These are phyloP conservation scores for Lasioglossum malachurum DNA, from an alignment of 2,888 invertebrate species.

Conservation along the genomic window DNA sequence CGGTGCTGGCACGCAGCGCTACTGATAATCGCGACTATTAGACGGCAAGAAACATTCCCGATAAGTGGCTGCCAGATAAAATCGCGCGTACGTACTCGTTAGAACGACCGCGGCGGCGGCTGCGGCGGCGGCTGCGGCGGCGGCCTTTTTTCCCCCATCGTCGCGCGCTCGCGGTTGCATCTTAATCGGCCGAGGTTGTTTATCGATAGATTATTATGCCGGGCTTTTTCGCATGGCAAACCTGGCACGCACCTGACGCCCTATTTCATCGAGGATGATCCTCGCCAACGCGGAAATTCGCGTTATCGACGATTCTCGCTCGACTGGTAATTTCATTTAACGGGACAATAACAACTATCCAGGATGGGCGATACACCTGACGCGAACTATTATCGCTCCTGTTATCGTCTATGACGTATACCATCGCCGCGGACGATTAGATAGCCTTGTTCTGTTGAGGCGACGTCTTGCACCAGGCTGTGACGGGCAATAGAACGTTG, in stretches of 20 bases:
- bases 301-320: neutral
- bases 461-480: neutral
- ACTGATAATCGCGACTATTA: slow-evolving; percentile 58
- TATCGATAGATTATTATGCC: slow-evolving; percentile 35
- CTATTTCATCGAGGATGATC: neutral
- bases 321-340: slow-evolving; percentile 15
- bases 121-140: neutral
- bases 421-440: neutral
- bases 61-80: slow-evolving; percentile 53
- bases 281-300: neutral
- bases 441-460: neutral
- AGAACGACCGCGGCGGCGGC: neutral
- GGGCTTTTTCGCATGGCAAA: neutral
- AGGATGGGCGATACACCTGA: neutral
- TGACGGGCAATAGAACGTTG: neutral
- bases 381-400: neutral
- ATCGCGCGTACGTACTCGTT: slow-evolving; percentile 37
- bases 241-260: neutral
- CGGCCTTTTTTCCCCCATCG: slow-evolving; percentile 2
- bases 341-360: neutral
- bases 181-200: slow-evolving; percentile 32
- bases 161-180: slow-evolving; percentile 6
- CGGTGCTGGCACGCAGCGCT: slow-evolving; percentile 49
- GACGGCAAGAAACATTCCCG: slow-evolving; percentile 50
- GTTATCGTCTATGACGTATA: slow-evolving; percentile 1